phyloP scores from a whole-genome alignment of 1,140 invertebrate genomes.

The Papilio polyxenes region DNA sequence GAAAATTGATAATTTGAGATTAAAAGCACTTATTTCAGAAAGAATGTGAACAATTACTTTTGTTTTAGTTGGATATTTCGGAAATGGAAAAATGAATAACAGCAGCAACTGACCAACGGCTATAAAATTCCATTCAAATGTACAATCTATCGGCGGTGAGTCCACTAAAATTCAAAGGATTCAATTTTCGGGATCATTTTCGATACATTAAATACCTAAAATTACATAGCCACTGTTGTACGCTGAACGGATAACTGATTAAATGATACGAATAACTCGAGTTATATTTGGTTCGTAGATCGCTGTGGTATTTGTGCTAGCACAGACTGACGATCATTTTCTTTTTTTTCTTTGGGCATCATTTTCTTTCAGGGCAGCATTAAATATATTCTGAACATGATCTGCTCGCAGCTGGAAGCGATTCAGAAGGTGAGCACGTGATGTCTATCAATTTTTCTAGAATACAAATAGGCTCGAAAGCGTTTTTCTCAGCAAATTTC shows the following conservation, averaged over 20 bases:
- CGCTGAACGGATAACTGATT: neutral
- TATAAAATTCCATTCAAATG: neutral
- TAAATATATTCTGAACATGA: slow-evolving; percentile 33
- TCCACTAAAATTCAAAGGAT: neutral
- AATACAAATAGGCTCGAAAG: slow-evolving; percentile 30
- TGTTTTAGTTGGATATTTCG: neutral
- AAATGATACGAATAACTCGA: neutral
- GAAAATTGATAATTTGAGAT: no score
- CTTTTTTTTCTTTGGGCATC: neutral
- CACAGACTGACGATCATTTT: slow-evolving; percentile 13
- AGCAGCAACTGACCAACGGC: neutral
- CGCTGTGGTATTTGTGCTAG: slow-evolving; percentile 2
- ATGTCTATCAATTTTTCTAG: slow-evolving; percentile 39
- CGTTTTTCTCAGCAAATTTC: slow-evolving; percentile 27
- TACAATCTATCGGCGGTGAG: neutral
- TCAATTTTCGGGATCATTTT: neutral
- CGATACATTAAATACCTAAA: neutral
- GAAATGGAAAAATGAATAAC: neutral
- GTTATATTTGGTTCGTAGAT: neutral
- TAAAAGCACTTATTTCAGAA: neutral
- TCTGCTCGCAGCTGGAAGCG: slow-evolving; percentile 26
- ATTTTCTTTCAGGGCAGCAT: slow-evolving; percentile 15
- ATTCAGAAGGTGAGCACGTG: slow-evolving; percentile 26
- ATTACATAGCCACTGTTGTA: neutral
- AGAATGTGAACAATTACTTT: no score